These are phyloP conservation scores for Psix sp. DNA, from an alignment of 1,140 invertebrate genomes.

Conservation along the genomic window DNA sequence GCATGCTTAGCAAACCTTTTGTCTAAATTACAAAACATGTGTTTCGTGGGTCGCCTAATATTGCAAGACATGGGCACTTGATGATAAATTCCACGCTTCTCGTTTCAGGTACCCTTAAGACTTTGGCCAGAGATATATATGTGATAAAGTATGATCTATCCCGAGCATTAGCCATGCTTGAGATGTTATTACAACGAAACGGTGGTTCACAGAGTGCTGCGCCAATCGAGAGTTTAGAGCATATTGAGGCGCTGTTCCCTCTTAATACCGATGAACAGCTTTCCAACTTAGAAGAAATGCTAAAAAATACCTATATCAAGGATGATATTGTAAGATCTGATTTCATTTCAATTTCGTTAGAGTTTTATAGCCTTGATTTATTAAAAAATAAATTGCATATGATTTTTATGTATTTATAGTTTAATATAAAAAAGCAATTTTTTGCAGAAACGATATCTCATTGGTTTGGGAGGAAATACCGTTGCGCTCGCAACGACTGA, in stretches of 20 bases:
- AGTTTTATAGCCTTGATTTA: background rate
- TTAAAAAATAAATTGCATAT: background rate
- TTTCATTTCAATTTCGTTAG: background rate
- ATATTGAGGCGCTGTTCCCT: constrained; percentile 44
- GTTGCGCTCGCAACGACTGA: constrained; percentile 51
- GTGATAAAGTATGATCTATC: constrained; percentile 44
- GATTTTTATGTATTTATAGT: background rate
- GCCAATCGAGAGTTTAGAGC: constrained; percentile 42
- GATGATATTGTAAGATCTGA: constrained; percentile 44
- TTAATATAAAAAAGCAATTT: background rate
- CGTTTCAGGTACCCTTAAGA: constrained; percentile 33
- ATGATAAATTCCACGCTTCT: constrained; percentile 2
- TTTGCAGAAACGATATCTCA: constrained; percentile 47
- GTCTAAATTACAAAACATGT: constrained; percentile 22
- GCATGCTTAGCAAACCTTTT: constrained; percentile 17
- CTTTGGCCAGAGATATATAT: constrained; percentile 32
- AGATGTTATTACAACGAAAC: constrained; percentile 37
- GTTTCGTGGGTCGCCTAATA: constrained; percentile 52
- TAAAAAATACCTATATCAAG: constrained; percentile 49
- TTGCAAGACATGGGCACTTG: constrained; percentile 10
- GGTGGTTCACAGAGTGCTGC: constrained; percentile 1
- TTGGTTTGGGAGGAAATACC: constrained; percentile 52
- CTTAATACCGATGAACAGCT: constrained; percentile 40
- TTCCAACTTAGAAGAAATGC: constrained; percentile 41
- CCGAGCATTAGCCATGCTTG: constrained; percentile 44